Evolutionary conservation across 2,888 invertebrate species (phyloP).

Genomic region (Opisthograptis luteolata): DNA sequence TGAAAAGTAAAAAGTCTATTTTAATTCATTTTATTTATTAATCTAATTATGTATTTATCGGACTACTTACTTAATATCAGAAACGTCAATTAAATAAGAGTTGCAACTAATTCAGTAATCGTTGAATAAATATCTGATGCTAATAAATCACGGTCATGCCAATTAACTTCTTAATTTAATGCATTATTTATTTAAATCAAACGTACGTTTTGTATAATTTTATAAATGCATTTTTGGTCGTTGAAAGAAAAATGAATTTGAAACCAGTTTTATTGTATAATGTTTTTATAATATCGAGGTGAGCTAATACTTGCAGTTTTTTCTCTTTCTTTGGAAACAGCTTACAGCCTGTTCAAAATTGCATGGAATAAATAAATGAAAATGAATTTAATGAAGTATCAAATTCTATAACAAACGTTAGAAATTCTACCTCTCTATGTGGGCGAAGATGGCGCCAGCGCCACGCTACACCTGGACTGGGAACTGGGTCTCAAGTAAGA

Average conservation of each 20-base stretch:
- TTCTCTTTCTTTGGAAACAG: too few relatives aligned
- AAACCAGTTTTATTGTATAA: not conserved
- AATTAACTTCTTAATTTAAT: conserved; percentile 43
- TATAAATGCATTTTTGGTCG: conserved; percentile 10
- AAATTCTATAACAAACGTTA: too few relatives aligned
- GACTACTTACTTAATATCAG: conserved; percentile 5
- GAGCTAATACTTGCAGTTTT: too few relatives aligned
- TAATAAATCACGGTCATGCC: conserved; percentile 43
- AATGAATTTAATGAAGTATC: too few relatives aligned
- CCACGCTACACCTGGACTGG: too few relatives aligned
- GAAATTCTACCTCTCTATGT: too few relatives aligned
- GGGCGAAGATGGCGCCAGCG: too few relatives aligned
- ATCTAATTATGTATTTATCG: not conserved
- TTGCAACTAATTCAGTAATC: conserved; percentile 20
- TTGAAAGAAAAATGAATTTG: too few relatives aligned
- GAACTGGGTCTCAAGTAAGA: too few relatives aligned
- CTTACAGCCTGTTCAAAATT: too few relatives aligned
- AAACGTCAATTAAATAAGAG: conserved; percentile 17
- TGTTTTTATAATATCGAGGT: not conserved
- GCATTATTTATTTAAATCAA: conserved; percentile 41
- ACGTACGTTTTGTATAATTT: conserved; percentile 24
- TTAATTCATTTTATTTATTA: not conserved
- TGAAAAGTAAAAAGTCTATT: too few relatives aligned
- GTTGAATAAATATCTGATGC: conserved; percentile 5
- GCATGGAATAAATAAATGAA: too few relatives aligned